Evolutionary conservation across 1,140 invertebrate species (phyloP).

Genomic region (Procambarus virginalis): DNA sequence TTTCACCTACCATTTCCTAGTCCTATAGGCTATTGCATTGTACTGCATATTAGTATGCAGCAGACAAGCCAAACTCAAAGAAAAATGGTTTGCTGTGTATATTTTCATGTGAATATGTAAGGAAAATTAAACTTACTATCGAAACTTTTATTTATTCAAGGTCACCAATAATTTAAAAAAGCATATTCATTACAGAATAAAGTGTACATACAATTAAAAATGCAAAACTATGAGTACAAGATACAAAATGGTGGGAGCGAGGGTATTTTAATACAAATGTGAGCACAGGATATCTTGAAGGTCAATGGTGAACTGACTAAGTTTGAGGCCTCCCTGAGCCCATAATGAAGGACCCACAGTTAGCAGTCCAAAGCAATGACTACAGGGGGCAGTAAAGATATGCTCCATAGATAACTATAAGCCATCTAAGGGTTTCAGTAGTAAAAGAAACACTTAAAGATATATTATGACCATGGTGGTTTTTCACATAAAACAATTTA

Average conservation of each 20-base stretch:
- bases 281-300: slow-evolving; percentile 9
- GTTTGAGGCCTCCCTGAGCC: slow-evolving; percentile 49
- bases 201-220: slow-evolving; percentile 69
- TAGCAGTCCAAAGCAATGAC: slow-evolving; percentile 12
- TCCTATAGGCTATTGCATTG: too few relatives aligned
- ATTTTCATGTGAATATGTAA: too few relatives aligned
- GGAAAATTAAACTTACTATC: slow-evolving; percentile 1
- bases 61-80: too few relatives aligned
- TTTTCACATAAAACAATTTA: not conserved
- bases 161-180: slow-evolving; percentile 69
- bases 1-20: too few relatives aligned
- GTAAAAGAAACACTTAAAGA: not conserved
- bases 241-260: slow-evolving; percentile 65
- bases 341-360: slow-evolving; percentile 24
- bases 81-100: too few relatives aligned
- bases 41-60: too few relatives aligned
- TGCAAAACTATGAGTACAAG: slow-evolving; percentile 69
- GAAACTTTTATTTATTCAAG: slow-evolving; percentile 68
- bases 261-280: slow-evolving; percentile 44
- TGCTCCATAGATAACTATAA: not conserved
- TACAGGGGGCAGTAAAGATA: slow-evolving; percentile 36
- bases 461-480: not conserved
- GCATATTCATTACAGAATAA: slow-evolving; percentile 68
- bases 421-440: not conserved
- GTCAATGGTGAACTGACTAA: slow-evolving; percentile 8